Conservation (phyloP, 2,888 invertebrate species). For the Leptopilina myrica region DNA sequence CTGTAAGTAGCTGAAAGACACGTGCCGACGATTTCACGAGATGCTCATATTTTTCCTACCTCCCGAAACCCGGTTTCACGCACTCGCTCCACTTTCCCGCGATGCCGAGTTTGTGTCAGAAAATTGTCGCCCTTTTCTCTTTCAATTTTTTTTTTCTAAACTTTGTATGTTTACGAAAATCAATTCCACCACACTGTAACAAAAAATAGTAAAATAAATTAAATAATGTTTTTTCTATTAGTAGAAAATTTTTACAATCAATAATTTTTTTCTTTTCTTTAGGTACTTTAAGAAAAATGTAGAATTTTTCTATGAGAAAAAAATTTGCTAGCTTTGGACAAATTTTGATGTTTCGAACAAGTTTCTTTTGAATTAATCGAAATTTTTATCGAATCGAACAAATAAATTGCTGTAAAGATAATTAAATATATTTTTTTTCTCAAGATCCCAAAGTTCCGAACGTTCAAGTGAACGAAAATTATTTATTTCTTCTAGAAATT, state of each 20-base stretch:
- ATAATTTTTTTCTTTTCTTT: no score
- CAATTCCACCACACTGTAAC: constrained; percentile 26
- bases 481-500: no score
- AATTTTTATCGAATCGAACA: no score
- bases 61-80: constrained; percentile 65
- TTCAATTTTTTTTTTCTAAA: constrained; percentile 1
- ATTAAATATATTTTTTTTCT: no score
- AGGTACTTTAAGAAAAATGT: no score
- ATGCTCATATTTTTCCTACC: constrained; percentile 70
- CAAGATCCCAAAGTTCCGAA: no score
- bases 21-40: constrained; percentile 66
- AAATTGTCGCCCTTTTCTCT: constrained; percentile 35
- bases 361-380: no score
- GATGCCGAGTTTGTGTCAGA: constrained; percentile 45
- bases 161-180: not conserved
- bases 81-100: constrained; percentile 66
- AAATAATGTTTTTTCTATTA: not conserved
- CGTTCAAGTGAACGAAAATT: no score
- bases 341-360: no score
- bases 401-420: no score
- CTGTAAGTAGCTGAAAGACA: constrained; percentile 58
- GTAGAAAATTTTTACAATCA: not conserved
- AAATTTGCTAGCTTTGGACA: no score
- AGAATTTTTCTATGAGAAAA: no score
- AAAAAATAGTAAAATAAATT: not conserved